Evolutionary conservation across 2,888 invertebrate genomes (phyloP).

Genomic region (Hyalella azteca): DNA sequence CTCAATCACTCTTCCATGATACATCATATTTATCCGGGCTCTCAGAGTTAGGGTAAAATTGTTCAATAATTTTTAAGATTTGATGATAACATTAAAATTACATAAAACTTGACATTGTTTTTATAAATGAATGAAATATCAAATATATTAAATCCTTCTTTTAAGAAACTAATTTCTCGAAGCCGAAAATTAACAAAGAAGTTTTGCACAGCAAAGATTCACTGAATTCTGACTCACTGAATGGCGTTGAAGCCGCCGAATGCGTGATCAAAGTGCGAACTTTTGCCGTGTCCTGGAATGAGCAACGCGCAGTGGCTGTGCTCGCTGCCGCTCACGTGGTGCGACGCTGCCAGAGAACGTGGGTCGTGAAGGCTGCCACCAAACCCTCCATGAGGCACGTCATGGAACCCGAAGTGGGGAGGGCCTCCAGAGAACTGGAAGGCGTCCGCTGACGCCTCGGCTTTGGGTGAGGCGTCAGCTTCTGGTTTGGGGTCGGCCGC

Average conservation of each 20-base stretch:
- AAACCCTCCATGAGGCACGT: not conserved
- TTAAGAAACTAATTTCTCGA: not conserved
- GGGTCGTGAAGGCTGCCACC: not conserved
- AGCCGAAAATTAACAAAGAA: not conserved
- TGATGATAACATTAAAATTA: too few relatives aligned
- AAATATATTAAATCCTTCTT: not conserved
- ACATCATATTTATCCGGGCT: too few relatives aligned
- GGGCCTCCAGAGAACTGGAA: not conserved
- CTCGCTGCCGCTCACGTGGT: not conserved
- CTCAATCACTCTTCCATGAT: too few relatives aligned
- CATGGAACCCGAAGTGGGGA: conserved; percentile 13
- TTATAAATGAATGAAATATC: too few relatives aligned
- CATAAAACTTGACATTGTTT: too few relatives aligned
- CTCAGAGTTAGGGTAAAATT: too few relatives aligned
- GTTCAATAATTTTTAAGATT: too few relatives aligned
- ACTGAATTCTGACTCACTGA: conserved; percentile 30
- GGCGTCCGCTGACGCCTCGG: not conserved
- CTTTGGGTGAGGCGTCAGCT: not conserved
- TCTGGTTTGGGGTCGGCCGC: not conserved
- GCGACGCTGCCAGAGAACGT: not conserved
- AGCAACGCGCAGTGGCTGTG: conserved; percentile 59
- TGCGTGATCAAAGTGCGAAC: conserved; percentile 55
- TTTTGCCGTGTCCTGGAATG: conserved; percentile 59
- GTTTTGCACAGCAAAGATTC: not conserved
- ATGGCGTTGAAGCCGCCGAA: conserved; percentile 54